These are phyloP conservation scores for Leptocoma aspasia DNA, from an alignment of 2,113 vertebrate species.

Conservation along the genomic window DNA sequence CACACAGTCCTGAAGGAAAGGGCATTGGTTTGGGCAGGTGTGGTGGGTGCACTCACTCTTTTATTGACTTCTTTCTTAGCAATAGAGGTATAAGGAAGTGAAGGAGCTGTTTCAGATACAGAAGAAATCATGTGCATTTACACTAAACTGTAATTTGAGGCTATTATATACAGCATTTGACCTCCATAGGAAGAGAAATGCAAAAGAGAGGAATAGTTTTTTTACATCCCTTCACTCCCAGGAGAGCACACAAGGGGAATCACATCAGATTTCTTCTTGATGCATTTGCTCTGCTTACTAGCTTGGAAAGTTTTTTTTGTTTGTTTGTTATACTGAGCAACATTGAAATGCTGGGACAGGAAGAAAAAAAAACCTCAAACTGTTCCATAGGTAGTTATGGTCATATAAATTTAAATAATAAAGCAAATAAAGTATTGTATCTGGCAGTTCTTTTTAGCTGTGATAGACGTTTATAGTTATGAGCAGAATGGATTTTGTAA, in stretches of 20 bases:
- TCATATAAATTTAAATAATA: background rate
- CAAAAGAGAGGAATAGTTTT: background rate
- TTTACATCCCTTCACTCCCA: background rate
- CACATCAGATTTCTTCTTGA: background rate
- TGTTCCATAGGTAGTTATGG: background rate
- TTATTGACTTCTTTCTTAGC: background rate
- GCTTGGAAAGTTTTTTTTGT: background rate
- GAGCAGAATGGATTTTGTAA: background rate
- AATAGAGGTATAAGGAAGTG: background rate
- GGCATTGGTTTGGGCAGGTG: background rate
- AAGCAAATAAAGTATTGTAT: background rate
- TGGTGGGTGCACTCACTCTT: background rate
- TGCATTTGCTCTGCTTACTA: background rate
- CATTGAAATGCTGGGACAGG: background rate
- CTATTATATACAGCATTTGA: background rate
- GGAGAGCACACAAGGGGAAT: background rate
- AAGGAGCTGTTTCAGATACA: background rate
- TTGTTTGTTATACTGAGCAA: background rate
- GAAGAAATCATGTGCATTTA: background rate
- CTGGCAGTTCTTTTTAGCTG: background rate
- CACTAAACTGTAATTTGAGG: background rate
- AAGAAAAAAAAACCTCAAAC: background rate
- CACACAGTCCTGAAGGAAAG: rapidly evolving
- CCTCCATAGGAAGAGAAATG: background rate
- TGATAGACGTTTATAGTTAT: background rate